These are phyloP conservation scores for Centruroides sculpturatus DNA, from an alignment of 1,140 invertebrate species.

Conservation along the genomic window DNA sequence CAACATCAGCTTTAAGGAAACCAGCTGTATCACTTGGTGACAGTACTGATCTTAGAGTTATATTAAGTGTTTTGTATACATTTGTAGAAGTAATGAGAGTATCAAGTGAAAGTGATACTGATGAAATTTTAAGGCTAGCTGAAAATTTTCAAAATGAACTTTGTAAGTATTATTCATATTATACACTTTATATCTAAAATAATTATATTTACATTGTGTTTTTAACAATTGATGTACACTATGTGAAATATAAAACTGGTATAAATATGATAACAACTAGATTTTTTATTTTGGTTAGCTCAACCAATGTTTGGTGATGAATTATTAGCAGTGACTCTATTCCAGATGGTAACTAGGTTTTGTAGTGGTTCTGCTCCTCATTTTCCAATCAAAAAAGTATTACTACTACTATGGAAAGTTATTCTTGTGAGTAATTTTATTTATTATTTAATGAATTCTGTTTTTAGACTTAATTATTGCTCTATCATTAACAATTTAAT, in stretches of 20 bases:
- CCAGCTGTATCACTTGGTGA: slow-evolving; percentile 78
- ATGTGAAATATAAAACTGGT: too few species aligned
- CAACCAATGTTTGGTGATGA: slow-evolving; percentile 48
- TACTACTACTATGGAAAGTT: slow-evolving; percentile 91
- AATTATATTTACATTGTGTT: not conserved
- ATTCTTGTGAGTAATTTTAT: slow-evolving; percentile 40
- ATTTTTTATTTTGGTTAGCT: slow-evolving; percentile 20
- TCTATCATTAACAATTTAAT: too few species aligned
- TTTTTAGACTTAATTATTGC: too few species aligned
- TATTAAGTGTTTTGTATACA: slow-evolving; percentile 83
- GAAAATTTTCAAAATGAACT: slow-evolving; percentile 11
- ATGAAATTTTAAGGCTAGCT: slow-evolving; percentile 41
- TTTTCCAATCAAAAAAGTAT: slow-evolving; percentile 95
- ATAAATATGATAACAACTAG: not conserved
- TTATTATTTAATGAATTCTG: too few species aligned
- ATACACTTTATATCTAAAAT: not conserved
- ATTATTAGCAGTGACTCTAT: slow-evolving; percentile 67
- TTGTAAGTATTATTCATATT: slow-evolving; percentile 4
- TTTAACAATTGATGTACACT: not conserved
- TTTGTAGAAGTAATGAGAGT: slow-evolving; percentile 75
- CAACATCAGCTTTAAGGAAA: slow-evolving; percentile 61
- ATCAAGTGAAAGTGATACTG: slow-evolving; percentile 41
- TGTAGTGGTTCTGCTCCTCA: slow-evolving; percentile 86
- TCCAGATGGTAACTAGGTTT: slow-evolving; percentile 86
- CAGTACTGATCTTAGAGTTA: slow-evolving; percentile 77